Evolutionary conservation across 2,888 invertebrate genomes (phyloP).

Genomic region (Magallana nippona): DNA sequence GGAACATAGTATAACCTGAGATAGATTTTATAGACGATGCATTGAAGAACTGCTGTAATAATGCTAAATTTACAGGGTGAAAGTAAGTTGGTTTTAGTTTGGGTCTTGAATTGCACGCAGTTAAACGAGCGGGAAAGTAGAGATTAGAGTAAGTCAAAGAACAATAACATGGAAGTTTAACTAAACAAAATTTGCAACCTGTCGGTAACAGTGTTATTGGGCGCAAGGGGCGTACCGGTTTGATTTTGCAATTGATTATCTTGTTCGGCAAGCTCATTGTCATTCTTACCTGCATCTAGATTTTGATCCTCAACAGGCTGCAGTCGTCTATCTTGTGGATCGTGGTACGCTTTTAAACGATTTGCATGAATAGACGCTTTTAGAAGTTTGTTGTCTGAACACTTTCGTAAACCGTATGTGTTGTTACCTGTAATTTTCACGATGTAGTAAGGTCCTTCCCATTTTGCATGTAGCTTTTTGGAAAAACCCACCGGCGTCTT

Average conservation of each 20-base stretch:
- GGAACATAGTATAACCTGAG: neutral
- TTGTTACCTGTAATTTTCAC: neutral
- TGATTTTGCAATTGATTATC: too few species aligned
- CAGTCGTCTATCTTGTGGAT: too few species aligned
- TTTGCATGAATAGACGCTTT: too few species aligned
- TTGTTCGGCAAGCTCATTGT: too few species aligned
- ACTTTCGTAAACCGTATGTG: too few species aligned
- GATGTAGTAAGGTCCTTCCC: conserved; percentile 39
- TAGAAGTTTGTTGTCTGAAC: too few species aligned
- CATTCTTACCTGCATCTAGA: too few species aligned
- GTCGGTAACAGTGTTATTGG: neutral
- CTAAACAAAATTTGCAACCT: neutral
- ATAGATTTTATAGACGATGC: neutral
- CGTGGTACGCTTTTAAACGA: too few species aligned
- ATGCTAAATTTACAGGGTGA: neutral
- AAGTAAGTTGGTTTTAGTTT: neutral
- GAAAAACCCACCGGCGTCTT: conserved; percentile 37
- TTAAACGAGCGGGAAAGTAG: neutral
- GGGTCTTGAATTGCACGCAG: neutral
- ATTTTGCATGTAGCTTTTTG: conserved; percentile 40
- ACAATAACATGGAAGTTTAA: neutral
- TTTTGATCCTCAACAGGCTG: too few species aligned
- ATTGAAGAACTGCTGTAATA: neutral
- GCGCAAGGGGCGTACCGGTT: too few species aligned
- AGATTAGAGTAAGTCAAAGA: neutral